Evolutionary conservation across 2,888 invertebrate species (phyloP), one percentile per base, ranked within the genome.

Genomic region (Eupithecia insigniata): DNA sequence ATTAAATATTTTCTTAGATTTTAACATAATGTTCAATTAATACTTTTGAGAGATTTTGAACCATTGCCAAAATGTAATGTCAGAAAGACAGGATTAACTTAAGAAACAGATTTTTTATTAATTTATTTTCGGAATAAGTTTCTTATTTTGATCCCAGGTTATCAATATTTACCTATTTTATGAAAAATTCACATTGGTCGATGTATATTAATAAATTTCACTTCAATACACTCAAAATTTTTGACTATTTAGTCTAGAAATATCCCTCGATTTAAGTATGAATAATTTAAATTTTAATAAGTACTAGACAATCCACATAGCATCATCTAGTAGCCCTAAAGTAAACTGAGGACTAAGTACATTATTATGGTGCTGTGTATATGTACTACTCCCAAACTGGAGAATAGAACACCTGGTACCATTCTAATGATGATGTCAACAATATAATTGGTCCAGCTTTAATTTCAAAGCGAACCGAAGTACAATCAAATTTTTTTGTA

Each of bases 391-490:
- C n/a, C 46, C 12, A 22, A 55, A 22, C 60, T 34, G 12, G 30
- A 62, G n/a, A 34, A 8, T 64, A 6, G 36, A 64, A 39, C 64
- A 64, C 64, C 64, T 64, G 64, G 36, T 10, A 36, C 55, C 26
- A 55, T 26, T 16, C 32, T 58, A 39, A 67, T 32, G 58, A 64
- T 71, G 68, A 65, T 69, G 39, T 62, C 66, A 70, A 68, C 65
- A 61, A 46, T 66, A 32, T 66, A 66, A 68, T 70, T 64, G 64
- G 60, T 65, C 18, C 12, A 66, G 69, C 64, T 74, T 62, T 64
- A 71, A 71, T 74, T 71, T 71, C 62, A 71, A 67, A 73, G 51
- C 72, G 39, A 39, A 69, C 66, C 61, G 66, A 69, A 69, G 43
- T 68, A 73, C 55, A 71, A 70, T 69, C 34, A 64, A 36, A 62